Conservation (phyloP, 2,888 invertebrate genomes). For the Drosophila sordidula region DNA sequence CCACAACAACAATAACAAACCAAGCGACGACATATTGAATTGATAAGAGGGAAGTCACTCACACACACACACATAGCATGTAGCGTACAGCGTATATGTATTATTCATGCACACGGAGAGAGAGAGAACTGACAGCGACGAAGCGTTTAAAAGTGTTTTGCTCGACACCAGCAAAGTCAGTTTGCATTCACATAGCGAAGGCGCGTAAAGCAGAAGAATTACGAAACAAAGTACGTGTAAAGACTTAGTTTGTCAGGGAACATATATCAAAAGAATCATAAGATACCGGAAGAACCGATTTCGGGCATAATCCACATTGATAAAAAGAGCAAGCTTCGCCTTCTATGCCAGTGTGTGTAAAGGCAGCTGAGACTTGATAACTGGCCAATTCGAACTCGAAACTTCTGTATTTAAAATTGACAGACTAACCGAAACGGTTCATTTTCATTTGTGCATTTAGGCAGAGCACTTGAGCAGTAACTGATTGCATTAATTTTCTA, state of each 20-base stretch:
- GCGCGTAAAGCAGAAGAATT: slow-evolving; percentile 58
- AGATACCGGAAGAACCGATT: slow-evolving; percentile 64
- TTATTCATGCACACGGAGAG: slow-evolving; percentile 12
- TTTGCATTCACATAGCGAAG: slow-evolving; percentile 76
- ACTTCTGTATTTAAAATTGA: slow-evolving; percentile 76
- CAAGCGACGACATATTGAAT: slow-evolving; percentile 65
- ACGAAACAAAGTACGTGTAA: slow-evolving; percentile 36
- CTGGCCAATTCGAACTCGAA: slow-evolving; percentile 48
- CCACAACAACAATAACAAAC: slow-evolving; percentile 45
- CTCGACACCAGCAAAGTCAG: slow-evolving; percentile 67
- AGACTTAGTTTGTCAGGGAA: slow-evolving; percentile 55
- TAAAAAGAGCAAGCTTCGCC: slow-evolving; percentile 86
- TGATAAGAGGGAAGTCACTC: slow-evolving; percentile 61
- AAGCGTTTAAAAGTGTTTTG: slow-evolving; percentile 81
- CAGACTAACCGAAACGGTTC: slow-evolving; percentile 65
- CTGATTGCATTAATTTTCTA: slow-evolving; percentile 45
- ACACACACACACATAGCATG: slow-evolving; percentile 18
- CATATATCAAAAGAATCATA: slow-evolving; percentile 33
- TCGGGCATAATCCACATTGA: slow-evolving; percentile 51
- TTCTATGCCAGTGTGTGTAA: slow-evolving; percentile 97
- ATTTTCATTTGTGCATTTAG: slow-evolving; percentile 82
- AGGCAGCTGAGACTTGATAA: slow-evolving; percentile 86
- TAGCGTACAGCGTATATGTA: slow-evolving; percentile 16
- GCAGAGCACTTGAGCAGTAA: slow-evolving; percentile 55
- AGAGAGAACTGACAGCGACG: slow-evolving; percentile 43